Conservation (phyloP, 2,113 vertebrate species). For the Cyrtonyx montezumae region DNA sequence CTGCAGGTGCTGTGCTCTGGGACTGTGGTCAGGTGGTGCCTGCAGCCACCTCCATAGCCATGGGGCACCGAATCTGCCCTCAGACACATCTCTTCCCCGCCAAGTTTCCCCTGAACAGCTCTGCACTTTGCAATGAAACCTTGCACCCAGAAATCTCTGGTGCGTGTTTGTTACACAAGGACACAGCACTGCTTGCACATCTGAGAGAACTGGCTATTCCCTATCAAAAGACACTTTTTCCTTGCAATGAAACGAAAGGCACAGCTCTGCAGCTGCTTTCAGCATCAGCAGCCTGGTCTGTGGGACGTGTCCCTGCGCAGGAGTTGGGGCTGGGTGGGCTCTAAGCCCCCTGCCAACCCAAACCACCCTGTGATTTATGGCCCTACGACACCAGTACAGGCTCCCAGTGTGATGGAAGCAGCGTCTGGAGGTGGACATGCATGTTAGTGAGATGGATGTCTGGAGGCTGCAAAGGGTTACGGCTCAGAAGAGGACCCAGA, state of each 20-base stretch:
- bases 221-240: neutral
- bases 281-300: neutral
- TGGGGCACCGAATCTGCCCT: neutral
- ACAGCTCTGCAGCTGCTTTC: neutral
- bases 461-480: neutral
- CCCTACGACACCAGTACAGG: neutral
- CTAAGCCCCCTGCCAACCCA: neutral
- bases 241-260: neutral
- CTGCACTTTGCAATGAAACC: neutral
- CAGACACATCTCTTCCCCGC: no score
- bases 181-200: neutral
- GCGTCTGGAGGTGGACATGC: neutral
- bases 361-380: neutral
- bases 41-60: neutral
- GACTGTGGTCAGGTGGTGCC: neutral
- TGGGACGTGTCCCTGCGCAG: neutral
- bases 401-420: rapidly evolving
- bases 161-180: rapidly evolving
- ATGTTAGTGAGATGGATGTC: neutral
- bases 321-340: neutral
- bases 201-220: conserved; percentile 6
- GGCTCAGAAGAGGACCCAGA: neutral
- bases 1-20: neutral
- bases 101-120: rapidly evolving
- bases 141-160: neutral